phyloP scores from a whole-genome alignment of 2,797 vertebrate species.

The Ciconia nigra region DNA sequence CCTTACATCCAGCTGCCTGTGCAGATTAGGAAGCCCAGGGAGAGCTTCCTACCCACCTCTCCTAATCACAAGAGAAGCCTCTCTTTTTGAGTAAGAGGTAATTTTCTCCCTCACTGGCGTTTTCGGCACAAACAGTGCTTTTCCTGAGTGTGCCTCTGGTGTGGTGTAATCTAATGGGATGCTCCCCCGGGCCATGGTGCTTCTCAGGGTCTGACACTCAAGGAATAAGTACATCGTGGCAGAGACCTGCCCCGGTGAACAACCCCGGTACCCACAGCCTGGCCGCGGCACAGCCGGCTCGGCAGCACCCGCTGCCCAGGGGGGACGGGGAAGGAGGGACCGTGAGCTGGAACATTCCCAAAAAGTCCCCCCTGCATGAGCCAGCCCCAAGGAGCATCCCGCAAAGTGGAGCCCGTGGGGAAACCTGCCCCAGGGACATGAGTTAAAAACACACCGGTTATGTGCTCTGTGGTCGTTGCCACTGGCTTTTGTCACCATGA shows the following conservation, averaged over 20 bases:
- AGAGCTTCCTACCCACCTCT: background rate
- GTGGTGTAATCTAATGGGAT: fast-evolving
- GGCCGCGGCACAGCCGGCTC: background rate
- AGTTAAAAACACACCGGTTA: background rate
- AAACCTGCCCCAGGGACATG: background rate
- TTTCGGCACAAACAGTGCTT: background rate
- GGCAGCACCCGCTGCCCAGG: too few species aligned
- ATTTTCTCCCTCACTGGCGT: background rate
- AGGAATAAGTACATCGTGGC: background rate
- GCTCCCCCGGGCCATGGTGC: background rate
- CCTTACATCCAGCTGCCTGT: background rate
- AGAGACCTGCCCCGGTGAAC: background rate
- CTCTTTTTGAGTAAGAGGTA: background rate
- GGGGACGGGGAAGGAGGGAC: background rate
- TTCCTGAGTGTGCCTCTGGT: background rate
- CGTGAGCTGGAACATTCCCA: background rate
- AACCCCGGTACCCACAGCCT: fast-evolving
- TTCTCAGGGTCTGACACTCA: background rate
- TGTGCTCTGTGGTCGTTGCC: background rate
- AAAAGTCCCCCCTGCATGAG: background rate
- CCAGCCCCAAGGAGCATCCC: background rate
- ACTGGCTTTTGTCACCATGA: background rate
- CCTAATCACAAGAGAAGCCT: background rate
- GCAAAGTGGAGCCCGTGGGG: background rate
- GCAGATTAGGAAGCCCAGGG: background rate